These are phyloP conservation scores for Morone chrysops DNA, from an alignment of 2,113 vertebrate genomes.

Conservation along the genomic window DNA sequence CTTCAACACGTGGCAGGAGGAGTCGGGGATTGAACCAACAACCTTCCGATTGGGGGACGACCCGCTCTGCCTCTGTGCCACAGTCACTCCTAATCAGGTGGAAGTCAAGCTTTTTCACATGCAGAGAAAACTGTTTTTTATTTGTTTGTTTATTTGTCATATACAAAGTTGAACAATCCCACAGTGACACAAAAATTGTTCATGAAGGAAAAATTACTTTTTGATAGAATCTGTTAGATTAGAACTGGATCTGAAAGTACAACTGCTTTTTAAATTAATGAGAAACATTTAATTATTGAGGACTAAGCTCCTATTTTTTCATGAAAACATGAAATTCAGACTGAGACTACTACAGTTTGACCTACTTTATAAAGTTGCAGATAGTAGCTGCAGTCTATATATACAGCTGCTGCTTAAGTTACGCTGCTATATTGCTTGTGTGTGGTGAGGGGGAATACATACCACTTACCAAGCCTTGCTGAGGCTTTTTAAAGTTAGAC, in stretches of 20 bases:
- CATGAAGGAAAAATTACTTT: neutral
- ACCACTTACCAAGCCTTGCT: neutral
- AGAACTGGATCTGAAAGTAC: neutral
- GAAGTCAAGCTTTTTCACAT: too few relatives aligned
- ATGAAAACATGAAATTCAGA: neutral
- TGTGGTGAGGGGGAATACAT: neutral
- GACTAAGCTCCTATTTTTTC: neutral
- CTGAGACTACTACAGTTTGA: neutral
- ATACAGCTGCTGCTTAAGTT: neutral
- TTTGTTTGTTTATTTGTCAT: too few relatives aligned
- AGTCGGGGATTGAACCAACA: too few relatives aligned
- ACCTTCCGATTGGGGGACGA: too few relatives aligned
- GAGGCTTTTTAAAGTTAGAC: neutral
- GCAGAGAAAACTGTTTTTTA: too few relatives aligned
- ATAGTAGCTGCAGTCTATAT: neutral
- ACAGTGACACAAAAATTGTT: too few relatives aligned
- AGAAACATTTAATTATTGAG: neutral
- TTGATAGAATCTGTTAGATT: neutral
- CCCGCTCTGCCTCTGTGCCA: too few relatives aligned
- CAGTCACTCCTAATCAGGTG: too few relatives aligned
- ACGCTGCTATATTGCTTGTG: neutral
- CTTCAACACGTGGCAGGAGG: too few relatives aligned
- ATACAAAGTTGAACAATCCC: too few relatives aligned
- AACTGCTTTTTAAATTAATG: neutral
- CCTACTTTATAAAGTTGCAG: neutral